These are phyloP conservation scores for Epizoanthus scotinus DNA, from an alignment of 92 coral and sea anemone species.

Conservation along the genomic window DNA sequence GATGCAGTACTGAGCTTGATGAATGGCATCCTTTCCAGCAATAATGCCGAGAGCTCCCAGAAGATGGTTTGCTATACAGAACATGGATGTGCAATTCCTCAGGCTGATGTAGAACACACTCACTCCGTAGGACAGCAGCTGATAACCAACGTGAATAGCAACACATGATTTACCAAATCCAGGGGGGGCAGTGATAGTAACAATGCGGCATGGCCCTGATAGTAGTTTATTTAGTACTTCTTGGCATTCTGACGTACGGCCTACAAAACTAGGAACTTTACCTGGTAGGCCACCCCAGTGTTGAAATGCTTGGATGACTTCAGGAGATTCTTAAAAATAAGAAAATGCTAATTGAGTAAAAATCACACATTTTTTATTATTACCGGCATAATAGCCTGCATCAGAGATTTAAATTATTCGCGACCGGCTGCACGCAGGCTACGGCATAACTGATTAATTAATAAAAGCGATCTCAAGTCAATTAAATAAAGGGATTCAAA, in stretches of 20 bases:
- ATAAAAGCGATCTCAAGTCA: no score
- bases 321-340: slow-evolving; percentile 48
- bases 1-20: slow-evolving; percentile 79
- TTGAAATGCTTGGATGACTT: slow-evolving; percentile 59
- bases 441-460: no score
- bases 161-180: slow-evolving; percentile 96
- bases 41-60: slow-evolving; percentile 86
- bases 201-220: slow-evolving; percentile 68
- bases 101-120: slow-evolving; percentile 79
- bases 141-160: slow-evolving; percentile 91
- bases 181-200: slow-evolving; percentile 90
- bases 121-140: slow-evolving; percentile 62
- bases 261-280: slow-evolving; percentile 82
- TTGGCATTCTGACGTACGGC: slow-evolving; percentile 76
- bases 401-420: no score
- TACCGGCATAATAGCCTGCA: no score
- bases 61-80: slow-evolving; percentile 84
- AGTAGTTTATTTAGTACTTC: slow-evolving; percentile 64
- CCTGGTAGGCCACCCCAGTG: slow-evolving; percentile 91
- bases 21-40: slow-evolving; percentile 75
- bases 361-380: no score
- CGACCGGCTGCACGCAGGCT: no score
- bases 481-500: no score
- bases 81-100: slow-evolving; percentile 74
- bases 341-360: background rate